A percentile compares a stretch with the other conserved stretches of the same genome.
Evolutionary conservation across 2,888 invertebrate species (phyloP).

Genomic region (Anagyrus pseudococci): DNA sequence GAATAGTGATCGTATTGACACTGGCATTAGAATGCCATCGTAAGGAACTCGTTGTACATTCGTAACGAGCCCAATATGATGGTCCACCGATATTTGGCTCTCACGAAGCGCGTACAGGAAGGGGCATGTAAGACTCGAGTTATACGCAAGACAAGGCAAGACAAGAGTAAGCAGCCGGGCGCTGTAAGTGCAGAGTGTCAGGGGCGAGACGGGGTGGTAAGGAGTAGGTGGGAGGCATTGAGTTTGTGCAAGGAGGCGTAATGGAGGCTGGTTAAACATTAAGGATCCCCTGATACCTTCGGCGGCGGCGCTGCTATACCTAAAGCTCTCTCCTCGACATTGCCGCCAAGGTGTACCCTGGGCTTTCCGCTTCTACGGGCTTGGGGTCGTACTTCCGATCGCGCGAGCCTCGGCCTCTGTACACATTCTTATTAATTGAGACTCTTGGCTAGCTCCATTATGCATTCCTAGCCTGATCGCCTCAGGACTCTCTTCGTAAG

Average conservation of each 20-base stretch:
- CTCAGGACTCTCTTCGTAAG: conserved; percentile 5
- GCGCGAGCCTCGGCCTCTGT: conserved; percentile 48
- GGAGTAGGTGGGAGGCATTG: too few species aligned
- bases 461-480: conserved; percentile 43
- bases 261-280: conserved; percentile 62
- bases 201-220: too few species aligned
- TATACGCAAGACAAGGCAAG: too few species aligned
- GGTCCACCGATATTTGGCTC: too few species aligned
- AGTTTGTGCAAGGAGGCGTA: conserved; percentile 51
- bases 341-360: conserved; percentile 53
- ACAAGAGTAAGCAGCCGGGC: too few species aligned
- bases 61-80: too few species aligned
- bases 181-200: too few species aligned
- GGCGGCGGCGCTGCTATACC: background rate
- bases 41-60: too few species aligned
- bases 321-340: conserved; percentile 39
- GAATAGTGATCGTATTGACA: too few species aligned
- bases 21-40: too few species aligned
- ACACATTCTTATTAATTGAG: conserved; percentile 61
- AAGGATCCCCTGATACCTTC: conserved; percentile 58
- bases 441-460: conserved; percentile 52
- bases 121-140: too few species aligned
- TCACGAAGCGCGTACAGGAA: too few species aligned
- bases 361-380: conserved; percentile 42
- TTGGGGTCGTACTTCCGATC: conserved; percentile 31